Conservation (phyloP, 2,797 vertebrate genomes). For the Cryptoprocta ferox region DNA sequence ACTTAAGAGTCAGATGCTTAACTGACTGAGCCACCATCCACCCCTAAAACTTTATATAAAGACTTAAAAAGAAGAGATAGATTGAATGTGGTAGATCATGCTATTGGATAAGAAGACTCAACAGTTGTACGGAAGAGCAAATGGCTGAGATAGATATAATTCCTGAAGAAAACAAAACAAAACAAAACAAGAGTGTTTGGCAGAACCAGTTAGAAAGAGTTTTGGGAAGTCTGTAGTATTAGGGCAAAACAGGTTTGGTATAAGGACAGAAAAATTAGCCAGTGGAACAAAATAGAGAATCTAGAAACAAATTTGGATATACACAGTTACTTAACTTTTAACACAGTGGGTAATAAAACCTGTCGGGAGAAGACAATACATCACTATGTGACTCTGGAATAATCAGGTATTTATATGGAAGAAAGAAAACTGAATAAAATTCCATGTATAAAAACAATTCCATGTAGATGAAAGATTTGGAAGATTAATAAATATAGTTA, state of each 20-base stretch:
- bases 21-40: no score
- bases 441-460: neutral
- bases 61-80: neutral
- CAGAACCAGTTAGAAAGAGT: neutral
- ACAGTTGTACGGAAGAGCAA: neutral
- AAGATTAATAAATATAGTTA: slow-evolving; percentile 3
- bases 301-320: neutral
- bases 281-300: neutral
- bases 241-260: neutral
- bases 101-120: neutral
- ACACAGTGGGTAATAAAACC: neutral
- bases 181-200: neutral
- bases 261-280: neutral
- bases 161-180: neutral
- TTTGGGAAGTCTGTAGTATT: neutral
- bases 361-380: neutral
- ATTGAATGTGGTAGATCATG: neutral
- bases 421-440: neutral
- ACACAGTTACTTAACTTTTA: neutral
- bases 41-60: neutral
- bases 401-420: neutral
- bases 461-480: neutral
- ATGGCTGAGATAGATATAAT: neutral
- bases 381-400: neutral
- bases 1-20: no score